These are phyloP conservation scores for Cacatua alba DNA, from an alignment of 2,113 vertebrate species.

Conservation along the genomic window DNA sequence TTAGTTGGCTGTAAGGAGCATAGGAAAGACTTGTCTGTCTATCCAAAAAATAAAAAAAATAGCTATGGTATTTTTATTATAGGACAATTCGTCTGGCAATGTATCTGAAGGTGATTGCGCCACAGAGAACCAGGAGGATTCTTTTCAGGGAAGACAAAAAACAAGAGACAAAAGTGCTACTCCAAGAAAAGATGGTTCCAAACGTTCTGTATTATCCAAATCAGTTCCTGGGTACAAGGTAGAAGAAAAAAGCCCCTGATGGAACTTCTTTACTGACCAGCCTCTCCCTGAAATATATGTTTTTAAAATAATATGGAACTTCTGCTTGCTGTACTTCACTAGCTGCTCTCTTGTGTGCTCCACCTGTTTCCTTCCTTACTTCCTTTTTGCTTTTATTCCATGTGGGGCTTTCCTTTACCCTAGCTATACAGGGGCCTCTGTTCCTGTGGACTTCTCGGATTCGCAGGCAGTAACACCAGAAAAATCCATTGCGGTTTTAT, in stretches of 20 bases:
- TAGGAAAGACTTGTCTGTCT: slow-evolving; percentile 51
- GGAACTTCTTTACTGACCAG: slow-evolving; percentile 78
- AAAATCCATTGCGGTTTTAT: not conserved
- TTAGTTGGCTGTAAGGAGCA: not conserved
- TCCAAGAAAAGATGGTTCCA: slow-evolving; percentile 87
- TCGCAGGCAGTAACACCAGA: slow-evolving; percentile 31
- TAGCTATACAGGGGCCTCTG: slow-evolving; percentile 57
- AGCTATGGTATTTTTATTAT: slow-evolving; percentile 61
- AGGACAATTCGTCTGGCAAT: slow-evolving; percentile 96
- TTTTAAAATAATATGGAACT: slow-evolving; percentile 55
- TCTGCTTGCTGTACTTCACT: slow-evolving; percentile 65
- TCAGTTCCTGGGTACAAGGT: slow-evolving; percentile 97
- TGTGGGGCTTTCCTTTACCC: slow-evolving; percentile 65
- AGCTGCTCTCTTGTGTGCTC: slow-evolving; percentile 64
- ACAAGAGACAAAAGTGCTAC: slow-evolving; percentile 87
- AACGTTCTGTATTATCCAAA: slow-evolving; percentile 89
- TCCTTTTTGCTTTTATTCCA: slow-evolving; percentile 64
- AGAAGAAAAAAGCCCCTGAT: slow-evolving; percentile 99
- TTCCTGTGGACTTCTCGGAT: slow-evolving; percentile 48
- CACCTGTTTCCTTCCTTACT: slow-evolving; percentile 65
- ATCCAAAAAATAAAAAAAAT: slow-evolving; percentile 35
- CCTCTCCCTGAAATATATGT: slow-evolving; percentile 75
- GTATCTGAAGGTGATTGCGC: slow-evolving; percentile 91
- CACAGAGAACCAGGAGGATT: slow-evolving; percentile 86
- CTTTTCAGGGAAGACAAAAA: slow-evolving; percentile 85